Conservation (phyloP, 2,888 invertebrate species). For the Oscheius sp. region DNA sequence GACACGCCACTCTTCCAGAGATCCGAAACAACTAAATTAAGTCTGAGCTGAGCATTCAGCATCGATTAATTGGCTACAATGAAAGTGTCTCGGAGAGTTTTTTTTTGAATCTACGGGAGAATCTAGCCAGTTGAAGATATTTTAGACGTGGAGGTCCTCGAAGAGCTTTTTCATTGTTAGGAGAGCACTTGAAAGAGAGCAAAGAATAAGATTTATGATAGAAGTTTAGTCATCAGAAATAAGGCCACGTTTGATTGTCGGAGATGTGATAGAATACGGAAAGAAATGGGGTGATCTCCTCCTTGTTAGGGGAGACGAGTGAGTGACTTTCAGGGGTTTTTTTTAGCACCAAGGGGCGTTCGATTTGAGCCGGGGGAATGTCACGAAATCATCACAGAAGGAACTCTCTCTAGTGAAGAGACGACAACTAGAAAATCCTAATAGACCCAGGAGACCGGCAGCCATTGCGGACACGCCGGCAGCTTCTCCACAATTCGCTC, state of each 20-base stretch:
- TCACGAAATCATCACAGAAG: conserved; percentile 8
- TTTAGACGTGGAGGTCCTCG: too few relatives aligned
- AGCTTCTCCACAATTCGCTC: conserved; percentile 70
- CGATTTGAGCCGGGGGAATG: conserved; percentile 5
- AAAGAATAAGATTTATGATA: background rate
- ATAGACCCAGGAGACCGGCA: conserved; percentile 70
- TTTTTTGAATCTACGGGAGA: too few relatives aligned
- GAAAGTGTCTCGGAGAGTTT: too few relatives aligned
- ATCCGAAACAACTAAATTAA: too few relatives aligned
- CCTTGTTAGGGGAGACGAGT: background rate
- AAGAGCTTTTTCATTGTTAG: too few relatives aligned
- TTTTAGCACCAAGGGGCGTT: background rate
- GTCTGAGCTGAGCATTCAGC: too few relatives aligned
- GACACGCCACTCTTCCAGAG: background rate
- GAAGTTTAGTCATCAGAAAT: conserved; percentile 2
- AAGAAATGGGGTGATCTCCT: background rate
- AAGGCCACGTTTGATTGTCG: conserved; percentile 19
- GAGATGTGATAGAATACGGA: conserved; percentile 1
- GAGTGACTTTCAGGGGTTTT: conserved; percentile 5
- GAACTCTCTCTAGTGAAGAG: too few relatives aligned
- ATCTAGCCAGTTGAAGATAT: too few relatives aligned
- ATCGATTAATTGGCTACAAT: too few relatives aligned
- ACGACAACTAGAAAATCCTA: conserved; percentile 28
- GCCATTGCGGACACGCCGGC: conserved; percentile 69
- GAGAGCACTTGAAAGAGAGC: too few relatives aligned